Evolutionary conservation across 2,797 vertebrate genomes (phyloP).

Genomic region (Pantherophis alleghaniensis): DNA sequence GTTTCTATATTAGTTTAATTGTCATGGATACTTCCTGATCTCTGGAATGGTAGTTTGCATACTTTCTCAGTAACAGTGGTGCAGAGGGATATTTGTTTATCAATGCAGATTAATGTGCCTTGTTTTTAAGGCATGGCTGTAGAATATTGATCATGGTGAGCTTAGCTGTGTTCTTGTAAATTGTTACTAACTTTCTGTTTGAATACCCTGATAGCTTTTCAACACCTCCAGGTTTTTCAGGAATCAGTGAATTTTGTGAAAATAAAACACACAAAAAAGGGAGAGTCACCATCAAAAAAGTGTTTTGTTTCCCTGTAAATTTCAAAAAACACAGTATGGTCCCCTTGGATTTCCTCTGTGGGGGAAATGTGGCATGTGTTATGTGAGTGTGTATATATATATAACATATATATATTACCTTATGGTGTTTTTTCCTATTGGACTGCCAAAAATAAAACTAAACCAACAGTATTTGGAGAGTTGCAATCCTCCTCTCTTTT

Average conservation of each 20-base stretch:
- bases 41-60: background rate
- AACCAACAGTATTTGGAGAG: background rate
- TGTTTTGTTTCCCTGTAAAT: background rate
- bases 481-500: background rate
- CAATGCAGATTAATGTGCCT: background rate
- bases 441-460: background rate
- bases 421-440: background rate
- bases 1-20: background rate
- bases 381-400: background rate
- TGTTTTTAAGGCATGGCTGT: background rate
- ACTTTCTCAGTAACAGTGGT: background rate
- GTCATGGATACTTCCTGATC: background rate
- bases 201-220: background rate
- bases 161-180: background rate
- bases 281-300: background rate
- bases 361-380: background rate
- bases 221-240: background rate
- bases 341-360: fast-evolving
- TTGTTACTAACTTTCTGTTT: background rate
- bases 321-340: fast-evolving
- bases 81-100: background rate
- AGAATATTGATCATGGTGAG: background rate
- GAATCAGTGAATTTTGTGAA: background rate
- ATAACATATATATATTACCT: background rate
- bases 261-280: background rate